Percentiles rank a stretch among this genome's conserved stretches.
Evolutionary conservation across 2,888 invertebrate genomes (phyloP).

Genomic region (Latheticus oryzae): DNA sequence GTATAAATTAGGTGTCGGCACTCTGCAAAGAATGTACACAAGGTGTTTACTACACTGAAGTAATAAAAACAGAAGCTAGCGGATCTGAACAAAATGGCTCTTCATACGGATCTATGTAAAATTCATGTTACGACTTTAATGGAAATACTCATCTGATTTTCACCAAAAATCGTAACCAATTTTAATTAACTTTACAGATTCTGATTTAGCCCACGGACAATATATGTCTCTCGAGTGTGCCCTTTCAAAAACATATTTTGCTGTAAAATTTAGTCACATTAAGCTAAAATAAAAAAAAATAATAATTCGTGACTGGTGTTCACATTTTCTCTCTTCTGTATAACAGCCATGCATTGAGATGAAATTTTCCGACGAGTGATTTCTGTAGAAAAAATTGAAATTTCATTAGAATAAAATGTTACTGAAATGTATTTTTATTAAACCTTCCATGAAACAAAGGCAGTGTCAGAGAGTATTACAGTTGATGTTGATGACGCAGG

Average conservation of each 20-base stretch:
- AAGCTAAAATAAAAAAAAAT: conserved; percentile 11
- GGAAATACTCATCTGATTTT: no score
- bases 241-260: no score
- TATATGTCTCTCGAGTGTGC: no score
- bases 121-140: no score
- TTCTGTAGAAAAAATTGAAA: conserved; percentile 30
- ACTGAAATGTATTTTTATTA: conserved; percentile 28
- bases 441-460: no score
- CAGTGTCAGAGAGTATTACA: conserved; percentile 1
- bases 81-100: no score
- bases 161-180: no score
- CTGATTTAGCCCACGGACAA: no score
- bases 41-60: no score
- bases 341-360: conserved; percentile 7
- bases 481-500: conserved; percentile 25
- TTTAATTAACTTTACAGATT: no score
- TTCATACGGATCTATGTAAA: no score
- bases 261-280: conserved; percentile 10
- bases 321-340: conserved; percentile 10
- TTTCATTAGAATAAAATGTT: conserved; percentile 33
- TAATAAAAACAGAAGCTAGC: no score
- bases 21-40: conserved; percentile 1
- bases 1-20: conserved; percentile 2
- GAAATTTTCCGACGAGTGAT: conserved; percentile 26
- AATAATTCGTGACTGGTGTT: conserved; percentile 6